Evolutionary conservation across 1,140 invertebrate genomes (phyloP).

Genomic region (Cephus cinctus): DNA sequence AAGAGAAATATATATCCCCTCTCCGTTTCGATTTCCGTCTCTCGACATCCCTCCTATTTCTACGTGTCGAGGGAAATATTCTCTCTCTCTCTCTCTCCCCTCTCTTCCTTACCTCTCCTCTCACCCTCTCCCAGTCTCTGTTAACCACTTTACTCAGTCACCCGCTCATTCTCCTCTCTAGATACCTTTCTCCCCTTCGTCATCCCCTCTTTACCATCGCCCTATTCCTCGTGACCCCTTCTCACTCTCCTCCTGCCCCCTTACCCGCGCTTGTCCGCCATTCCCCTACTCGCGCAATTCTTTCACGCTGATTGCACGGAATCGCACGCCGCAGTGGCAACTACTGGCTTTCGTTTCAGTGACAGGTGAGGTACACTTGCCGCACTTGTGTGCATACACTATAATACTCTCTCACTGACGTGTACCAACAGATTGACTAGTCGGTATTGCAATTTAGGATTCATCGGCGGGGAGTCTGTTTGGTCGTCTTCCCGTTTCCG

Average conservation of each 20-base stretch:
- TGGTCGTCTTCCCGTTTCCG: no score
- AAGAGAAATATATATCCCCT: no score
- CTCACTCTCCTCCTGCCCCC: slow-evolving; percentile 6
- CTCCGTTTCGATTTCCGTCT: slow-evolving; percentile 19
- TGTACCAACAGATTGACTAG: no score
- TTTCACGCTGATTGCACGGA: not conserved
- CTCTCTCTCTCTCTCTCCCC: slow-evolving; percentile 3
- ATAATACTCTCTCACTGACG: no score
- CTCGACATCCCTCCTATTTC: slow-evolving; percentile 17
- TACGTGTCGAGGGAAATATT: not conserved
- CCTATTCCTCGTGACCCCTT: not conserved
- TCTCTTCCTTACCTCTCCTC: slow-evolving; percentile 1
- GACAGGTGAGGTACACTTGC: no score
- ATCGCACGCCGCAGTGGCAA: not conserved
- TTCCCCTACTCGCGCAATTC: no score
- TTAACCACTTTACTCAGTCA: not conserved
- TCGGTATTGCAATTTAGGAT: no score
- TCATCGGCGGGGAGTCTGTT: no score
- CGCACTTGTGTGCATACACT: no score
- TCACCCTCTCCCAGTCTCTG: not conserved
- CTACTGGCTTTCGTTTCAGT: no score
- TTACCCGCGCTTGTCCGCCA: not conserved
- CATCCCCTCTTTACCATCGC: not conserved
- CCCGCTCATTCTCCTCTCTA: not conserved
- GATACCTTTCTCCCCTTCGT: not conserved